Evolutionary conservation across 2,888 invertebrate genomes (phyloP).

Genomic region (Tetranychus truncatus): DNA sequence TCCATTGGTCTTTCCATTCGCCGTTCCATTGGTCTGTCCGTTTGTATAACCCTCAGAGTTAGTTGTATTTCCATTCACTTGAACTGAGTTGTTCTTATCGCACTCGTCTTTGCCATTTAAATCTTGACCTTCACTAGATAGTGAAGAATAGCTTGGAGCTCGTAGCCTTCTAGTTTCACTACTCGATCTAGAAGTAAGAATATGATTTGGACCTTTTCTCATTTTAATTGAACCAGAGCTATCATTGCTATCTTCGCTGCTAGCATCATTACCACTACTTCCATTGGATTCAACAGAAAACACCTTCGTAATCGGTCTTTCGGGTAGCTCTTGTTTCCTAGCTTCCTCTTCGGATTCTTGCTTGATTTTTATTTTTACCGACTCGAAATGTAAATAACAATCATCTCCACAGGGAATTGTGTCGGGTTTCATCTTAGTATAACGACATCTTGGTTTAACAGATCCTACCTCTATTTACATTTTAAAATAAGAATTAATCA

Average conservation of each 20-base stretch:
- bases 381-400: slow-evolving; percentile 60
- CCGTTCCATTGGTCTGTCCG: neutral
- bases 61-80: neutral
- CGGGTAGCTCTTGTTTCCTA: neutral
- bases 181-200: neutral
- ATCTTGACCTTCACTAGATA: neutral
- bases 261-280: slow-evolving; percentile 68
- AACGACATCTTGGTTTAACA: neutral
- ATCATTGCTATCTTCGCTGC: slow-evolving; percentile 82
- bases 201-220: neutral
- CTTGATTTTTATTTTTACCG: neutral
- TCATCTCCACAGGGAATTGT: slow-evolving; percentile 65
- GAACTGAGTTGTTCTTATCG: neutral
- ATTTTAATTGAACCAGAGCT: neutral
- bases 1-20: neutral
- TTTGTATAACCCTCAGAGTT: neutral
- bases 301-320: neutral
- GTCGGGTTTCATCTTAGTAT: slow-evolving; percentile 43
- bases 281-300: neutral
- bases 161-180: neutral
- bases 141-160: neutral
- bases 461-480: neutral
- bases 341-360: neutral
- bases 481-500: neutral
- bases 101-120: neutral